Conservation (phyloP, 2,797 vertebrate species). For the Muraenolepis orangiensis region DNA sequence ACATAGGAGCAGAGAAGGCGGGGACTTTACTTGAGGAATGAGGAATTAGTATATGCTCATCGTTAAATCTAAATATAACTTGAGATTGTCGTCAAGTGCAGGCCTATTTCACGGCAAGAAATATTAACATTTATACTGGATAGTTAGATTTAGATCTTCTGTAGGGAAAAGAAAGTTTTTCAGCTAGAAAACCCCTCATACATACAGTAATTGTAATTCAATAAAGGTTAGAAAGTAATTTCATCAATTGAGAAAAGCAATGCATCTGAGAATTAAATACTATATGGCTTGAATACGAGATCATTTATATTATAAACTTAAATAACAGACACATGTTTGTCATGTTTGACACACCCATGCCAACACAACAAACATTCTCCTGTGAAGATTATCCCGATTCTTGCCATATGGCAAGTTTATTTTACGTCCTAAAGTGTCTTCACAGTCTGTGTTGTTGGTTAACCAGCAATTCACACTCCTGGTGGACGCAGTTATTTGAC, state of each 20-base stretch:
- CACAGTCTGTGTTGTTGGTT: neutral
- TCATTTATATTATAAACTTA: neutral
- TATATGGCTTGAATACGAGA: neutral
- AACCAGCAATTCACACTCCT: neutral
- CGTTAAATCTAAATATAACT: neutral
- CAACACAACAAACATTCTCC: neutral
- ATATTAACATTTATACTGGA: neutral
- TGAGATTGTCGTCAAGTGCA: neutral
- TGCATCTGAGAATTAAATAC: neutral
- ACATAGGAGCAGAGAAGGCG: no score
- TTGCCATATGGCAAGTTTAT: slow-evolving; percentile 11
- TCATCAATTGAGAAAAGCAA: neutral
- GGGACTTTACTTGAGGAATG: no score
- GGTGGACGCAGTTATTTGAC: slow-evolving; percentile 1
- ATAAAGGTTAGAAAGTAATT: neutral
- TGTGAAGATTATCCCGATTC: slow-evolving; percentile 18
- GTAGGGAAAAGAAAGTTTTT: neutral
- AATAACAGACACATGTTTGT: neutral
- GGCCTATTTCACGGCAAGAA: neutral
- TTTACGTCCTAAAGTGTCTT: slow-evolving; percentile 23
- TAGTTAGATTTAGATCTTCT: neutral
- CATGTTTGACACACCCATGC: neutral
- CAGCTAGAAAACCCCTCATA: neutral
- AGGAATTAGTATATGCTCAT: neutral
- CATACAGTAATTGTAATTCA: neutral